Conservation (phyloP, 1,140 invertebrate species). For the Gryllus bimaculatus region DNA sequence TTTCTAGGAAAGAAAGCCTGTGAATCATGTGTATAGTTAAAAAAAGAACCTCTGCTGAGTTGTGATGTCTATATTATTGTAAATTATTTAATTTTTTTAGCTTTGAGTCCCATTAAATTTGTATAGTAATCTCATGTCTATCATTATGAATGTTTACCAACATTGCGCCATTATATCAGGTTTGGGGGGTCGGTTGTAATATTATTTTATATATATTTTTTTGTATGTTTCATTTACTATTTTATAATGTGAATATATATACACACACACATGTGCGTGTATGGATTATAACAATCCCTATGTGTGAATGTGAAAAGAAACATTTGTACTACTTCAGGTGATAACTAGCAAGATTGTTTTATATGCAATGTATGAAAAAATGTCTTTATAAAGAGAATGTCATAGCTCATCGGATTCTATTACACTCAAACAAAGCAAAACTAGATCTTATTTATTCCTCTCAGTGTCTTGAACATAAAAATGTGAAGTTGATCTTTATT, state of each 20-base stretch:
- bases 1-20: constrained; percentile 15
- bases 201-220: constrained; percentile 4
- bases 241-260: constrained; percentile 2
- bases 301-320: background rate
- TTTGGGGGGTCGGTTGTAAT: background rate
- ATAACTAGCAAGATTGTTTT: constrained; percentile 1
- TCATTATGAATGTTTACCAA: background rate
- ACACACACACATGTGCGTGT: background rate
- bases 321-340: background rate
- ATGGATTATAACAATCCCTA: background rate
- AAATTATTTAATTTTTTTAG: constrained; percentile 10
- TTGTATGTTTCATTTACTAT: constrained; percentile 2
- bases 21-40: constrained; percentile 12
- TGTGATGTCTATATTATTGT: constrained; percentile 12
- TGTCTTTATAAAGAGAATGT: background rate
- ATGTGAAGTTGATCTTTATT: no score
- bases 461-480: background rate
- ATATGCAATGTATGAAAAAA: constrained; percentile 6
- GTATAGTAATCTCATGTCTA: constrained; percentile 12
- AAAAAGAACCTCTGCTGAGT: background rate
- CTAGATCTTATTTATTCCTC: background rate
- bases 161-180: background rate
- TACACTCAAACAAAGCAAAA: background rate
- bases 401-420: background rate
- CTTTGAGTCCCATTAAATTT: constrained; percentile 10